These are phyloP conservation scores for Chrysolina americana DNA, from an alignment of 2,888 invertebrate species.

Conservation along the genomic window DNA sequence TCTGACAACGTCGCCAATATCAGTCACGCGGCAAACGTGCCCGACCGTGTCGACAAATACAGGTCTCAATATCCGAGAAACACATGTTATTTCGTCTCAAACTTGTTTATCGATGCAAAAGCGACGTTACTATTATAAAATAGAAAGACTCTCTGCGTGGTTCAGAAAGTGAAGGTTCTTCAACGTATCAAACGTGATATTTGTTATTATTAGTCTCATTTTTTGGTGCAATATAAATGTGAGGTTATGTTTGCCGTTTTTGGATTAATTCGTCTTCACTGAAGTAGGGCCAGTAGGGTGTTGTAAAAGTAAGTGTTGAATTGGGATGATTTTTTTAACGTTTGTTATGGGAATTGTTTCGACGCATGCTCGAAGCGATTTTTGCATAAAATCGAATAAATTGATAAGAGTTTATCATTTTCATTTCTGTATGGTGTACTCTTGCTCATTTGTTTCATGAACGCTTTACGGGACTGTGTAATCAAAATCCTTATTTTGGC, in stretches of 20 bases:
- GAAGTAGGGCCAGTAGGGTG: background rate
- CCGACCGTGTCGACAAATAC: conserved; percentile 34
- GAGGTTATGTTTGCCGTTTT: conserved; percentile 37
- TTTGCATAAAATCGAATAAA: no score
- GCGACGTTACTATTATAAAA: background rate
- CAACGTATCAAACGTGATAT: background rate
- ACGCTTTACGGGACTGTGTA: no score
- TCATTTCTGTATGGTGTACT: no score
- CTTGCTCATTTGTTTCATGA: no score
- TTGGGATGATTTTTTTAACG: no score
- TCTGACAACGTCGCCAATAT: conserved; percentile 38
- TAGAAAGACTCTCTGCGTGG: background rate
- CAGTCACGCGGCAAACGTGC: conserved; percentile 44
- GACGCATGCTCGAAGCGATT: no score
- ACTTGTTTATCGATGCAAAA: conserved; percentile 30
- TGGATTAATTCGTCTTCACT: conserved; percentile 20
- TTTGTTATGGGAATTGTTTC: no score
- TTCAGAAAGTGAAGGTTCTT: background rate
- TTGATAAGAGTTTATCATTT: no score
- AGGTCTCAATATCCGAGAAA: conserved; percentile 28
- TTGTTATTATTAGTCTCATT: conserved; percentile 28
- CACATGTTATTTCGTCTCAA: conserved; percentile 18
- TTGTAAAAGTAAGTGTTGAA: no score
- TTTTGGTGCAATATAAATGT: conserved; percentile 29
- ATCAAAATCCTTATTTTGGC: no score